Base-by-base conservation (phyloP, 2,113 vertebrate genomes). In the Odocoileus hemionus region DNA sequence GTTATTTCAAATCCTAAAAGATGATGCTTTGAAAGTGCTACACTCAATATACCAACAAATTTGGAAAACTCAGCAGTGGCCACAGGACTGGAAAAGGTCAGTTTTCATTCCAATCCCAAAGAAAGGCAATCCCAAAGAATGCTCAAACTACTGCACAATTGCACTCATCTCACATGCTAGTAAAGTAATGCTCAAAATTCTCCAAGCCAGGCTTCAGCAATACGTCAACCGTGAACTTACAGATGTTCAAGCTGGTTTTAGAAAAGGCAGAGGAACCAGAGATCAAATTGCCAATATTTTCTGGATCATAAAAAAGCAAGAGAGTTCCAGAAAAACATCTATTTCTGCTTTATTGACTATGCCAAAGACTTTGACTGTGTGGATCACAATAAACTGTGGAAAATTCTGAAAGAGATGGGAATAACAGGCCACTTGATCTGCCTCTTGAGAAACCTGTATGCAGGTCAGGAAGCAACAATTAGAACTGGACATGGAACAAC, bases 161-260 rank as follows among this genome's bases (percentile, higher is more conserved):
- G 33, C 8, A 19, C 17, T 67, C 17, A 36, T 36, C 16, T 67
- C 4, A 36, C 64, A 36, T 0, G 0, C 16, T 67, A 67, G 33
- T 36, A 10, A 67, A 67, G 8, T n/a, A 36, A 36, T 36, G 33
- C 64, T 67, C 33, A 67, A n/a, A 67, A n/a, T 19, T 67, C 16
- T 67, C n/a, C 16, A n/a, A 64, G 61, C 17, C 30, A n/a, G 16
- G 3, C 64, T 67, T 67, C 17, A 67, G 17, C 64, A 67, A 36
- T 36, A 2, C n/a, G 4, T n/a, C 3, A n/a, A 19, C 33, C 8
- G 0, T 67, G 8, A 36, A 67, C 64, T 21, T 36, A 17, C 17
- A 36, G 33, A 67, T 67, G 17, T 36, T 36, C 33, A 67, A 36
- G 8, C 64, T 67, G 4, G 33, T 36, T 36, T 67, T 67, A 36